Base-by-base conservation (phyloP, 2,113 vertebrate species). In the Aegypius monachus region DNA sequence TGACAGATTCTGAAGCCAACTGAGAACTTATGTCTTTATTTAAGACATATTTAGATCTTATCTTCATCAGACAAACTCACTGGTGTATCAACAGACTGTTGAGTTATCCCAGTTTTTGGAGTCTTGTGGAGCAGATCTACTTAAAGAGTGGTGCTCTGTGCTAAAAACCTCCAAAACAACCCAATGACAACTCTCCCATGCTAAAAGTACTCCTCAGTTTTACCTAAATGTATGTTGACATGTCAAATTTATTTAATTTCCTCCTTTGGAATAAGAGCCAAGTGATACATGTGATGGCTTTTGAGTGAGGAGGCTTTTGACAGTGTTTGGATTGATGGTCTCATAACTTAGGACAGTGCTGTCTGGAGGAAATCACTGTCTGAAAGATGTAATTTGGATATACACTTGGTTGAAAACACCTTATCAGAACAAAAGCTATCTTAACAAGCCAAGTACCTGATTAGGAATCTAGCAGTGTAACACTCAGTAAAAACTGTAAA, bases 261-360 rank as follows among this genome's bases (percentile, higher is more conserved):
- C 74, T 91, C 78, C 58, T 80, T 29, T 31, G 66, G 43, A 88
- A 77, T 23, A 61, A 68, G 22, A 91, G 32, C 65, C 73, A 88
- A 90, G 67, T 5, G 86, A 59, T 63, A 68, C 10, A 20, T 26
- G 52, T 25, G 82, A 85, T 86, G 74, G 62, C 34, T 85, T 87
- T 81, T 55, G 81, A 91, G n/a, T 63, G 12, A 71, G 73, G 77
- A 95, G 62, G 43, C 40, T 91, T 91, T 72, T 93, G 91, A 55
- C 95, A 82, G 56, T 16, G 61, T 77, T 93, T 86, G 87, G 74
- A 53, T 72, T 90, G 93, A 91, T 91, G 84, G 19, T 93, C 17
- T 52, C 53, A 2, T 61, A 29, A 25, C 53, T 82, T 16, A 38
- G 78, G 90, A 47, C 90, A 50, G 65, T 3, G 20, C 66, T 93